Evolutionary conservation across 2,113 vertebrate genomes (phyloP).

Genomic region (Holacanthus passer): DNA sequence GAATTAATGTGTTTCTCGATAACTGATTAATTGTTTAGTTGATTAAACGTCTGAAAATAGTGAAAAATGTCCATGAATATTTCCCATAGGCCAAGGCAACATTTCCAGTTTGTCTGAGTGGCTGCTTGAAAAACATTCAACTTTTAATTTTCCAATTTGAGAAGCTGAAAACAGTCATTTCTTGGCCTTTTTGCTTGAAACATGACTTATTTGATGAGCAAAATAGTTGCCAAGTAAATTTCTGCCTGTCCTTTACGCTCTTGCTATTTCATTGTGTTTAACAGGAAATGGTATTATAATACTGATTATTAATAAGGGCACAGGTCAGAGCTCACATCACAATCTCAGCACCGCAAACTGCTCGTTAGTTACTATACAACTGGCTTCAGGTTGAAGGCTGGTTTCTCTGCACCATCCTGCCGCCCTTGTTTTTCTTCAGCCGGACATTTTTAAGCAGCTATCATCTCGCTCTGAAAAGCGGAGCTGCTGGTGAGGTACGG

Average conservation of each 20-base stretch:
- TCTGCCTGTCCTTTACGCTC: neutral
- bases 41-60: too few relatives aligned
- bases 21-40: too few relatives aligned
- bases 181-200: neutral
- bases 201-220: neutral
- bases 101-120: too few relatives aligned
- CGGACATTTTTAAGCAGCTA: constrained; percentile 33
- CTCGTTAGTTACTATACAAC: neutral
- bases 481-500: constrained; percentile 44
- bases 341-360: neutral
- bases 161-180: neutral
- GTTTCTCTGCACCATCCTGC: neutral
- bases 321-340: neutral
- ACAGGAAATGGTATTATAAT: neutral
- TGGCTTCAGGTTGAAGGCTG: neutral
- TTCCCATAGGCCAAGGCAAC: too few relatives aligned
- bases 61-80: too few relatives aligned
- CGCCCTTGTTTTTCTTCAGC: neutral
- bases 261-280: neutral
- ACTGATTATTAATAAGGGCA: neutral
- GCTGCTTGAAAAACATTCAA: neutral
- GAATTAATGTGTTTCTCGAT: too few relatives aligned
- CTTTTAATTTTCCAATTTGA: neutral
- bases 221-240: neutral
- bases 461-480: constrained; percentile 32